Percentiles rank a stretch among this genome's conserved stretches.
Evolutionary conservation across 2,888 invertebrate genomes (phyloP).

Genomic region (Myopa tessellatipennis): DNA sequence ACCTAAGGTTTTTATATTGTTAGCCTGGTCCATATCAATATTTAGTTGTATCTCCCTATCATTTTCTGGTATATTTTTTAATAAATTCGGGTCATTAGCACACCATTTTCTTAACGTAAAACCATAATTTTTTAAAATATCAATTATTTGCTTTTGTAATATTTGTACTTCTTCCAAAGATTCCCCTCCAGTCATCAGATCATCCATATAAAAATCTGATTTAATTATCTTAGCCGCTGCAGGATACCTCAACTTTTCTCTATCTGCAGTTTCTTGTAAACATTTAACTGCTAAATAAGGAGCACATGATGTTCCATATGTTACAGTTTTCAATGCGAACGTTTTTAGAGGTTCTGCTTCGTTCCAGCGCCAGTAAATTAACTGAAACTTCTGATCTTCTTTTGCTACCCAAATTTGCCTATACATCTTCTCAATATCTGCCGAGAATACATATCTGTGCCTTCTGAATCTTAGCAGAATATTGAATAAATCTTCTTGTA

Average conservation of each 20-base stretch:
- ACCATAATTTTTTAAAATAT: slow-evolving; percentile 1
- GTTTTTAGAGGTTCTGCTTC: neutral
- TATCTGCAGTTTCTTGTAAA: too few relatives aligned
- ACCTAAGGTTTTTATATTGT: slow-evolving; percentile 18
- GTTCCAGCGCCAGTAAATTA: neutral
- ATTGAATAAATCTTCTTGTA: neutral
- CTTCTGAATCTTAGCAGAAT: neutral
- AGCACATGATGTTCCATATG: too few relatives aligned
- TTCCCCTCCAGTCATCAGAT: neutral
- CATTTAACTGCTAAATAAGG: too few relatives aligned
- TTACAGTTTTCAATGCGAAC: slow-evolving; percentile 37
- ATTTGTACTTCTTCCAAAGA: neutral
- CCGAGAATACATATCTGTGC: slow-evolving; percentile 4
- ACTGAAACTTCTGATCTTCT: neutral
- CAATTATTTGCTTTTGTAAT: neutral
- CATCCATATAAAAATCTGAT: too few relatives aligned
- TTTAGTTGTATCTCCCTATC: neutral
- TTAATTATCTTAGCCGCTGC: too few relatives aligned
- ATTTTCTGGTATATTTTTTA: slow-evolving; percentile 11
- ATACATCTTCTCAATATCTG: neutral
- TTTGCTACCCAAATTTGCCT: neutral
- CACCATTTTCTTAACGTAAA: slow-evolving; percentile 22
- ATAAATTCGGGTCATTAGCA: slow-evolving; percentile 2
- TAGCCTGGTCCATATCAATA: neutral
- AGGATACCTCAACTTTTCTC: too few relatives aligned